Conservation (phyloP, 2,113 vertebrate genomes). For the Baryphthengus martii region DNA sequence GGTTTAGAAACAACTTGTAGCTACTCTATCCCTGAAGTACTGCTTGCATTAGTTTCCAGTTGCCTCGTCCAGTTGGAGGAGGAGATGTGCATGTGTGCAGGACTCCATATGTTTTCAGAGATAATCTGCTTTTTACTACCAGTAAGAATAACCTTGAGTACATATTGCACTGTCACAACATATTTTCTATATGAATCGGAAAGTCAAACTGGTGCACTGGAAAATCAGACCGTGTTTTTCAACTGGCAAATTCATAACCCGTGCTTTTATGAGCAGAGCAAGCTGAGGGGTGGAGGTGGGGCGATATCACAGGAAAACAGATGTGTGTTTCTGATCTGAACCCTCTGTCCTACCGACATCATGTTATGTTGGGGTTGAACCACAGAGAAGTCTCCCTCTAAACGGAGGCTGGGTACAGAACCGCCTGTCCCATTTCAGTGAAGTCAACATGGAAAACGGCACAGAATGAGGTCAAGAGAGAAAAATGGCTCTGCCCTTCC, state of each 20-base stretch:
- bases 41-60: not conserved
- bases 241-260: slow-evolving; percentile 32
- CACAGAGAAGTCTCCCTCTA: not conserved
- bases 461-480: not conserved
- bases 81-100: not conserved
- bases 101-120: slow-evolving; percentile 37
- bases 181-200: slow-evolving; percentile 39
- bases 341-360: not conserved
- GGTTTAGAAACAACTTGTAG: not conserved
- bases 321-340: not conserved
- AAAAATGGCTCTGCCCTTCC: not conserved
- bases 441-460: not conserved
- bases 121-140: slow-evolving; percentile 63
- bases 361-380: not conserved
- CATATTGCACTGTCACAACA: slow-evolving; percentile 55
- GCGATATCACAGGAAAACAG: slow-evolving; percentile 15
- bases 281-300: not conserved
- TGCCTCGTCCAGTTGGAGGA: not conserved
- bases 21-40: not conserved
- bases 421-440: not conserved
- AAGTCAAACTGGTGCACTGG: slow-evolving; percentile 12
- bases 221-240: slow-evolving; percentile 40
- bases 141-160: slow-evolving; percentile 60
- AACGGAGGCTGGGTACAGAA: not conserved
- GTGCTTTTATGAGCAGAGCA: slow-evolving; percentile 11